These are phyloP conservation scores for Deroptyus accipitrinus DNA, from an alignment of 2,113 vertebrate genomes.

Conservation along the genomic window DNA sequence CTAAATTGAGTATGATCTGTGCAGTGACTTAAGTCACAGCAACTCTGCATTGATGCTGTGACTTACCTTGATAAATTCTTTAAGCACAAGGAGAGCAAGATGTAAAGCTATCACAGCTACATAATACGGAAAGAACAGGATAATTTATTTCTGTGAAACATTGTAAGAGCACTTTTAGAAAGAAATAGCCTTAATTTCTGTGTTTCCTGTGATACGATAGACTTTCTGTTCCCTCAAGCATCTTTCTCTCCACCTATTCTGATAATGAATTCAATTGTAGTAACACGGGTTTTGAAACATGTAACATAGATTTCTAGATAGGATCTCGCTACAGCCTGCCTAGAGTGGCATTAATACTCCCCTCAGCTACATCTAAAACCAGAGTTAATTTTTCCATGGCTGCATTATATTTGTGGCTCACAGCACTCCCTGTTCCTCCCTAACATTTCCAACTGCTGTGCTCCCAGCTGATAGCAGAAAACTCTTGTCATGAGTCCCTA, in stretches of 20 bases:
- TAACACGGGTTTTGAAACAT: background rate
- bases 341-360: background rate
- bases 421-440: constrained; percentile 18
- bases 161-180: background rate
- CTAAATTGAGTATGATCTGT: background rate
- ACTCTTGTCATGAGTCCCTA: constrained; percentile 35
- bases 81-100: background rate
- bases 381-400: background rate
- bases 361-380: background rate
- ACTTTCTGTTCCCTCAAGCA: background rate
- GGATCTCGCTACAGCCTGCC: background rate
- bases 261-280: background rate
- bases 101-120: background rate
- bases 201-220: background rate
- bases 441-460: constrained; percentile 1
- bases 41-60: background rate
- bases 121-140: background rate
- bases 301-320: background rate
- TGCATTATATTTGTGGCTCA: background rate
- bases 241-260: background rate
- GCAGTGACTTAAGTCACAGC: background rate
- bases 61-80: background rate
- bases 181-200: background rate
- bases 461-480: constrained; percentile 51
- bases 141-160: background rate